Evolutionary conservation across 2,113 vertebrate species (phyloP), one percentile per base, ranked within the genome.

Genomic region (Larimichthys polyactis): DNA sequence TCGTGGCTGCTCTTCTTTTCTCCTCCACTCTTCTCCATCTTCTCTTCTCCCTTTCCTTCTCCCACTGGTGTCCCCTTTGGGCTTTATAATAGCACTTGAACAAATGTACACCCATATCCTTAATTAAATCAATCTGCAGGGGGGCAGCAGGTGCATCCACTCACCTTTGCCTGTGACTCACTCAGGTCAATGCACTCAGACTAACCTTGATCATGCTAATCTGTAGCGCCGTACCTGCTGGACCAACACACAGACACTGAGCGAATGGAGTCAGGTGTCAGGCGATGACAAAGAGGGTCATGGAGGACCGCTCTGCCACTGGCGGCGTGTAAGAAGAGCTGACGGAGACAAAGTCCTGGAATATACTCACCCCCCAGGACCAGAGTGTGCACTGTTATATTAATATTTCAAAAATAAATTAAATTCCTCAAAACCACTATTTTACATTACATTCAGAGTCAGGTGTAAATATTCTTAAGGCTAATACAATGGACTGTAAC

Each of bases 141-240:
- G 69, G 77, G 75, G 67, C 63, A 73, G 87, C 89, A 90, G 90
- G 91, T 92, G 88, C 75, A 81, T 86, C 83, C 79, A 40, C 75
- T 91, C 87, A 89, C 88, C 90, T 90, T 91, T 87, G 79, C 89
- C 89, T 65, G 85, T 54, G 60, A 71, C 71, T 86, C 66, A 24
- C 68, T 73, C 82, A 77, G 86, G 89, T 90, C 85, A 82, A 71
- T 49, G 75, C 80, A 64, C 87, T 75, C 78, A 60, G 36, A 65
- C 76, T 82, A 92, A 93, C 95, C 94, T 95, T 93, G 90, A 90
- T 89, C 79, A 83, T 80, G 82, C 79, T 90, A 90, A 91, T 94
- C 89, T 91, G 85, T 90, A 71, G 80, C 86, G 24, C 40, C 12
- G 79, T 84, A 92, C 91, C 87, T 90, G 89, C 82, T 72, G 89